Percentiles rank a stretch among this genome's conserved stretches.
Evolutionary conservation across 2,113 vertebrate genomes (phyloP).

Genomic region (Notothenia rossii): DNA sequence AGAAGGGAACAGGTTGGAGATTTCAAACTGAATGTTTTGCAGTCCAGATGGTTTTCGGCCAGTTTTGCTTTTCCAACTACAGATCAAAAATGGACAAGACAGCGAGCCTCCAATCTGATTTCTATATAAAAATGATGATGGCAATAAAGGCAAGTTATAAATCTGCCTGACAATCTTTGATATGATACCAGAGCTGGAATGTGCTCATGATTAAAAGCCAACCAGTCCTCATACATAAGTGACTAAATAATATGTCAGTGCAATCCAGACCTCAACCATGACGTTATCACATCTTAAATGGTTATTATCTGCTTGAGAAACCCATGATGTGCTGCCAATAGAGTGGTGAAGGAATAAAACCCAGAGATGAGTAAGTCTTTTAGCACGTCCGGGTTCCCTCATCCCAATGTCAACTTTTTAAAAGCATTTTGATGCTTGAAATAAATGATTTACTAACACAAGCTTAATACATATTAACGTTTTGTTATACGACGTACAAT

Average conservation of each 20-base stretch:
- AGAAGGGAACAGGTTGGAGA: constrained; percentile 10
- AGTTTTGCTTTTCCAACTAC: background rate
- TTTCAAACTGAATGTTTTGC: constrained; percentile 60
- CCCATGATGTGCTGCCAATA: background rate
- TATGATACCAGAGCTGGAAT: background rate
- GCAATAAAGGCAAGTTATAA: background rate
- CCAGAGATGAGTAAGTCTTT: no score
- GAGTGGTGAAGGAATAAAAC: no score
- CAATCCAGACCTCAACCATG: background rate
- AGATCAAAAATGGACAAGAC: background rate
- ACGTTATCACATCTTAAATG: background rate
- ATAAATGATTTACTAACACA: no score
- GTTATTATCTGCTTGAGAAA: background rate
- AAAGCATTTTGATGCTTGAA: no score
- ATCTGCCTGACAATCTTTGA: background rate
- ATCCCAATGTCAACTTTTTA: no score
- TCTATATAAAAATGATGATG: background rate
- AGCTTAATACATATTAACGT: no score
- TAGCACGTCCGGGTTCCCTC: no score
- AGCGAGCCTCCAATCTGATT: background rate
- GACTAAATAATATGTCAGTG: background rate
- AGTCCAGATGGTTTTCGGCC: constrained; percentile 33
- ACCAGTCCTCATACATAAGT: background rate
- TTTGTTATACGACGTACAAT: no score
- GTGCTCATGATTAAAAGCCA: background rate